A percentile compares a stretch with the other conserved stretches of the same genome.
Evolutionary conservation across 2,113 vertebrate genomes (phyloP).

Genomic region (Seriola rivoliana): DNA sequence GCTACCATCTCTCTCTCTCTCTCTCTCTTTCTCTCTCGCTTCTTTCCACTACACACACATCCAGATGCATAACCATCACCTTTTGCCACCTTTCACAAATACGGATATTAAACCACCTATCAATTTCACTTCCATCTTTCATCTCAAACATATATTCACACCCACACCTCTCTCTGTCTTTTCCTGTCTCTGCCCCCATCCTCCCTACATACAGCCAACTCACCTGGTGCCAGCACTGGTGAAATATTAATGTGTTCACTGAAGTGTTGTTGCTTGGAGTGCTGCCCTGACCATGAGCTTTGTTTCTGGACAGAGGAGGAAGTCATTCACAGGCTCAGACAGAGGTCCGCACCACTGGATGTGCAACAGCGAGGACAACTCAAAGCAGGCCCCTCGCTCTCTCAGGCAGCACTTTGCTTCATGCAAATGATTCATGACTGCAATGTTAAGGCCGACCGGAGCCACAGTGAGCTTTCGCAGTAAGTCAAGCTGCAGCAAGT

Average conservation of each 20-base stretch:
- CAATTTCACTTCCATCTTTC: constrained; percentile 55
- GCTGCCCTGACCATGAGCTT: constrained; percentile 66
- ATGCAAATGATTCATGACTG: constrained; percentile 48
- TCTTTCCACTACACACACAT: constrained; percentile 25
- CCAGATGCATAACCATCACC: constrained; percentile 53
- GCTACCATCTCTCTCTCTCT: background rate
- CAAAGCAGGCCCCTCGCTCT: background rate
- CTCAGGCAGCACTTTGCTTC: background rate
- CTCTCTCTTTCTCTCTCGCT: background rate
- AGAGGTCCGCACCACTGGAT: constrained; percentile 33
- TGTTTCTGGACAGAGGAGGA: constrained; percentile 60
- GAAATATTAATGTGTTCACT: constrained; percentile 75
- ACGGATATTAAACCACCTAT: constrained; percentile 77
- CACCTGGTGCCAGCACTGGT: constrained; percentile 63
- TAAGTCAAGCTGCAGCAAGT: constrained; percentile 47
- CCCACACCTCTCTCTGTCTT: constrained; percentile 21
- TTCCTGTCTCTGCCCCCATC: constrained; percentile 22
- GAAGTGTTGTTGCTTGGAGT: constrained; percentile 73
- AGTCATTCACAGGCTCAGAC: constrained; percentile 42
- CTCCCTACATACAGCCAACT: constrained; percentile 27
- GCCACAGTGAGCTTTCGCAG: constrained; percentile 16
- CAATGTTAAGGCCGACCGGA: constrained; percentile 23
- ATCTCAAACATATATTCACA: constrained; percentile 63
- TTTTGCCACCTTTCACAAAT: constrained; percentile 53
- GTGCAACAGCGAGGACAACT: constrained; percentile 13